These are phyloP conservation scores for Zosterops borbonicus DNA, from an alignment of 2,113 vertebrate genomes.

Conservation along the genomic window DNA sequence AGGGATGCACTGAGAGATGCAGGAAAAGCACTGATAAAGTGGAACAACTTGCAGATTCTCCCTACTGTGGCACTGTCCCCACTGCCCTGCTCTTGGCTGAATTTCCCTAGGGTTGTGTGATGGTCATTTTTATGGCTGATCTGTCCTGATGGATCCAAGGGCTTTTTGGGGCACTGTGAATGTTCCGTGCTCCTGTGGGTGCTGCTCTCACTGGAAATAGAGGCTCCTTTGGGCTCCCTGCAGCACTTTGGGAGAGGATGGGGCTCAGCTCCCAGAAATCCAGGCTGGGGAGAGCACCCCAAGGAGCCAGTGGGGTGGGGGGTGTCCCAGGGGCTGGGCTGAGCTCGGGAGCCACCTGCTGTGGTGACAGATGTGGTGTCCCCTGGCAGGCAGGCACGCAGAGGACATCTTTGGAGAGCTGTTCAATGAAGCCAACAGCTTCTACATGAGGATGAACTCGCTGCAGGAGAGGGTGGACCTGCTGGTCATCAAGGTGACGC, in stretches of 20 bases:
- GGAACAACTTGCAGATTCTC: fast-evolving
- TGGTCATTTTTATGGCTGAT: neutral
- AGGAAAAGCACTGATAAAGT: neutral
- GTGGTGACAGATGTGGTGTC: fast-evolving
- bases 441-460: constrained; percentile 91
- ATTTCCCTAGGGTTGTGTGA: neutral
- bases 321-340: neutral
- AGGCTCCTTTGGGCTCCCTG: fast-evolving
- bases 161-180: fast-evolving
- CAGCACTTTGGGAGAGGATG: neutral
- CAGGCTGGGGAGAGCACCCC: neutral
- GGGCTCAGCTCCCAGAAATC: neutral
- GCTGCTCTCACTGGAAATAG: fast-evolving
- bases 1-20: fast-evolving
- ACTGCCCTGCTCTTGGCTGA: neutral
- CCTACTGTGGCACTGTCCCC: neutral
- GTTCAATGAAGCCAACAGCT: constrained; percentile 92
- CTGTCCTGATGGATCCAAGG: neutral
- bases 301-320: fast-evolving
- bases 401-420: constrained; percentile 93
- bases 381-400: constrained; percentile 80
- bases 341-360: neutral
- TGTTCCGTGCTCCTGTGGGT: neutral
- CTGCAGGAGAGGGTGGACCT: constrained; percentile 92
- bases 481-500: constrained; percentile 91